A percentile compares a stretch with the other conserved stretches of the same genome.
phyloP scores from a whole-genome alignment of 2,113 vertebrate genomes.

The Lota lota region DNA sequence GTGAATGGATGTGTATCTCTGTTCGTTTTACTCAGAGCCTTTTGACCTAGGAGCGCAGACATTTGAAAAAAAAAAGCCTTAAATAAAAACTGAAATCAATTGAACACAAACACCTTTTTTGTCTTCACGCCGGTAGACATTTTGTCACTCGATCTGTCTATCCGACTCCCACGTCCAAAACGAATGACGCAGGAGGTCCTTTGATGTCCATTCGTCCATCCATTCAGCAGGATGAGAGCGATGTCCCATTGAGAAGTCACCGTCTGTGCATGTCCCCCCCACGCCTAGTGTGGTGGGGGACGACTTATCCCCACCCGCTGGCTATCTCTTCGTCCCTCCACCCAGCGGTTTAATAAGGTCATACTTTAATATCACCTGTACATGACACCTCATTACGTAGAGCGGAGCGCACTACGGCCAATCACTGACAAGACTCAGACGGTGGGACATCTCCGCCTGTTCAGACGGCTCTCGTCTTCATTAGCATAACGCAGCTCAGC shows the following conservation, averaged over 20 bases:
- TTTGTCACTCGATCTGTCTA: too few species aligned
- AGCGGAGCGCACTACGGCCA: slow-evolving; percentile 36
- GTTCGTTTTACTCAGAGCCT: too few species aligned
- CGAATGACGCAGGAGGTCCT: slow-evolving; percentile 9
- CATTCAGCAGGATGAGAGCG: slow-evolving; percentile 19
- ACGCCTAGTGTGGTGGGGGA: too few species aligned
- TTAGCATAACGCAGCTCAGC: background rate
- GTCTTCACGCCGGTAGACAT: too few species aligned
- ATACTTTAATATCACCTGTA: slow-evolving; percentile 66
- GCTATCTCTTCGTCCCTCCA: slow-evolving; percentile 42
- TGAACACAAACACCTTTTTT: too few species aligned
- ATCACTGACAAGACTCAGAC: slow-evolving; percentile 19
- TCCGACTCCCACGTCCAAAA: slow-evolving; percentile 4
- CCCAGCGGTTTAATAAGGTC: slow-evolving; percentile 70
- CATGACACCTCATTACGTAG: slow-evolving; percentile 70
- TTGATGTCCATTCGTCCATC: background rate
- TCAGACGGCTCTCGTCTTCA: slow-evolving; percentile 13
- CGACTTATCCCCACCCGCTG: slow-evolving; percentile 35
- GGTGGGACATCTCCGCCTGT: slow-evolving; percentile 21
- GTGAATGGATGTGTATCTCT: too few species aligned
- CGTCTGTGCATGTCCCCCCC: slow-evolving; percentile 23
- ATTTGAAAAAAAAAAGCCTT: too few species aligned
- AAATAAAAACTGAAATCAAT: too few species aligned
- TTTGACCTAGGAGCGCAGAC: too few species aligned
- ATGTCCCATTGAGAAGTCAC: slow-evolving; percentile 4